Evolutionary conservation across 1,140 invertebrate genomes (phyloP).

Genomic region (Panulirus ornatus): DNA sequence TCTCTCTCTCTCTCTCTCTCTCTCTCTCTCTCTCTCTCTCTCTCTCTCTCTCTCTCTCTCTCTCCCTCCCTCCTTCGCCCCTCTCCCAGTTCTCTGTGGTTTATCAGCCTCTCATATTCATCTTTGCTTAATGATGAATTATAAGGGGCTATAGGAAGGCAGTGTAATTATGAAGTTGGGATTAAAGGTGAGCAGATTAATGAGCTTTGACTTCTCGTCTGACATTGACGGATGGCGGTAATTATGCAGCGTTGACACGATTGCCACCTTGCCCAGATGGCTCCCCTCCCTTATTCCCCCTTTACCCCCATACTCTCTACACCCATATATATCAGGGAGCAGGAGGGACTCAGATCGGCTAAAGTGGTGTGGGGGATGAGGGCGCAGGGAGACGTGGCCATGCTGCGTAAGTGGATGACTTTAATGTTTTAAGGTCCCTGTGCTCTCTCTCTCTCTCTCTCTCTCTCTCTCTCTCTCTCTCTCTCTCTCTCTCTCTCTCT

Average conservation of each 20-base stretch:
- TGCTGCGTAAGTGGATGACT: too few species aligned
- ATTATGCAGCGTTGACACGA: constrained; percentile 58
- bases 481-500: not conserved
- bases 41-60: not conserved
- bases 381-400: too few species aligned
- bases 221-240: constrained; percentile 54
- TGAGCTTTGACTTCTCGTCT: constrained; percentile 39
- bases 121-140: constrained; percentile 8
- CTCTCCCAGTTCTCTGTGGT: too few species aligned
- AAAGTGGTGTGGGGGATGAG: too few species aligned
- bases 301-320: not conserved
- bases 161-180: constrained; percentile 58
- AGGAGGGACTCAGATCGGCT: too few species aligned
- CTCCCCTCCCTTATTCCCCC: not conserved
- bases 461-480: not conserved
- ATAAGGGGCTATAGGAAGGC: not conserved
- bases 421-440: too few species aligned
- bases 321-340: too few species aligned
- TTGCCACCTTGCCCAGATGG: not conserved
- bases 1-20: not conserved
- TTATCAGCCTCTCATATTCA: constrained; percentile 3
- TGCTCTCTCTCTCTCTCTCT: not conserved
- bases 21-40: not conserved
- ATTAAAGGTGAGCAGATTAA: constrained; percentile 55
- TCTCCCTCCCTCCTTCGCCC: not conserved